Evolutionary conservation across 2,888 invertebrate species (phyloP).

Genomic region (Homarus gammarus): DNA sequence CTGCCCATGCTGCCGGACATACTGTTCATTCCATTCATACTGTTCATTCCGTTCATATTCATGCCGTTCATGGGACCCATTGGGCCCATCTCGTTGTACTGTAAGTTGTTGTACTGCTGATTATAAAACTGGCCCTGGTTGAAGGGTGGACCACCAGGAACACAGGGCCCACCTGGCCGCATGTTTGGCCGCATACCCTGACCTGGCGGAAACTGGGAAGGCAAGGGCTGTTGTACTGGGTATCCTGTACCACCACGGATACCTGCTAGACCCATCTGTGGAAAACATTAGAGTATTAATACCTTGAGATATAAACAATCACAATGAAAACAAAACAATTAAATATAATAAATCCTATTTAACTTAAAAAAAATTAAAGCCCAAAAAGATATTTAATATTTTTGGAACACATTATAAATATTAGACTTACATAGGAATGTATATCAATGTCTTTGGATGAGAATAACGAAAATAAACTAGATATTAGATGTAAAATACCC

Average conservation of each 20-base stretch:
- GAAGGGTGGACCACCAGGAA: conserved; percentile 74
- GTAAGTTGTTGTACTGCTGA: conserved; percentile 76
- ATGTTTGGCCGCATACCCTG: conserved; percentile 76
- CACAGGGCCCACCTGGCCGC: conserved; percentile 73
- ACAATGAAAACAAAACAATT: neutral
- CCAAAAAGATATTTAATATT: neutral
- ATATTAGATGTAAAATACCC: too few relatives aligned
- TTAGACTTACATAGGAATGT: too few relatives aligned
- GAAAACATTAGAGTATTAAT: neutral
- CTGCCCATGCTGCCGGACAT: conserved; percentile 56
- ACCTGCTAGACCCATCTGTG: conserved; percentile 72
- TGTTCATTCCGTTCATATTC: conserved; percentile 73
- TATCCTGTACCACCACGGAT: conserved; percentile 69
- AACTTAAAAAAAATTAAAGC: too few relatives aligned
- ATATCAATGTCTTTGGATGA: too few relatives aligned
- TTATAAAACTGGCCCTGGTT: conserved; percentile 79
- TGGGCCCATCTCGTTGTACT: conserved; percentile 75
- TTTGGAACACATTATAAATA: too few relatives aligned
- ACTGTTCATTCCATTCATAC: conserved; percentile 76
- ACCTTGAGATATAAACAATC: too few relatives aligned
- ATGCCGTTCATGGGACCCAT: conserved; percentile 76
- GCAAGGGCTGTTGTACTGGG: conserved; percentile 76
- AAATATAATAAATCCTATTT: neutral
- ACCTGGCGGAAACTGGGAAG: conserved; percentile 80
- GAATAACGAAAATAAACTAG: too few relatives aligned